These are phyloP conservation scores for Morbakka virulenta DNA, from an alignment of 30 jellyfish, hydroid and myxozoan genomes.

Conservation along the genomic window DNA sequence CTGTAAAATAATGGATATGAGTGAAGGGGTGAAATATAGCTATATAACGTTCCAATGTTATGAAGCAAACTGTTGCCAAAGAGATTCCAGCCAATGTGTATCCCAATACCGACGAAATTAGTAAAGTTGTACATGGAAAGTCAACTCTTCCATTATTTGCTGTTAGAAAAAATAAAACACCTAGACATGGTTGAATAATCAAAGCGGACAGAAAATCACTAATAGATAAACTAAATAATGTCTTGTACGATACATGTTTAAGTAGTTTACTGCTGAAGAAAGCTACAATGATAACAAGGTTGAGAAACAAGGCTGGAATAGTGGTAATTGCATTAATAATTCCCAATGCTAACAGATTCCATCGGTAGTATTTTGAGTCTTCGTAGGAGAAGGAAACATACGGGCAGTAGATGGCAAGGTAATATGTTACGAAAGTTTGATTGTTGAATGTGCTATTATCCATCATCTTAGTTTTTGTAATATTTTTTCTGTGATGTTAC, in stretches of 20 bases:
- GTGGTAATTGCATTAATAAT: slow-evolving; percentile 19
- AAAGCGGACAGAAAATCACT: slow-evolving; percentile 57
- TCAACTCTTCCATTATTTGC: slow-evolving; percentile 1
- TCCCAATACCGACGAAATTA: slow-evolving; percentile 38
- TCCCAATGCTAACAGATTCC: slow-evolving; percentile 42
- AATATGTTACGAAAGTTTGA: no score
- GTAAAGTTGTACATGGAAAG: slow-evolving; percentile 29
- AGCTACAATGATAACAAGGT: slow-evolving; percentile 44
- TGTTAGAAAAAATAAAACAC: slow-evolving; percentile 21
- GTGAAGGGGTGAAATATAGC: slow-evolving; percentile 71
- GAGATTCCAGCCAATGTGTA: slow-evolving; percentile 65
- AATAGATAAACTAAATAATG: slow-evolving; percentile 29
- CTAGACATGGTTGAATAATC: slow-evolving; percentile 42
- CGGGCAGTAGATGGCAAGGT: slow-evolving; percentile 47
- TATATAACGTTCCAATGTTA: slow-evolving; percentile 59
- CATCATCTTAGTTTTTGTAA: no score
- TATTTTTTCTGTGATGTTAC: no score
- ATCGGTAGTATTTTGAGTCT: neutral
- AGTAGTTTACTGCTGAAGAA: slow-evolving; percentile 22
- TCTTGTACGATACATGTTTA: slow-evolving; percentile 24
- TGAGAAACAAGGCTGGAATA: slow-evolving; percentile 42
- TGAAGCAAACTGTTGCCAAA: slow-evolving; percentile 58
- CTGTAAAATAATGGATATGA: slow-evolving; percentile 32
- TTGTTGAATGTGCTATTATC: no score
- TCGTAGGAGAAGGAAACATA: slow-evolving; percentile 48